Base-by-base conservation (phyloP, 2,797 vertebrate species). In the Spea hammondii region DNA sequence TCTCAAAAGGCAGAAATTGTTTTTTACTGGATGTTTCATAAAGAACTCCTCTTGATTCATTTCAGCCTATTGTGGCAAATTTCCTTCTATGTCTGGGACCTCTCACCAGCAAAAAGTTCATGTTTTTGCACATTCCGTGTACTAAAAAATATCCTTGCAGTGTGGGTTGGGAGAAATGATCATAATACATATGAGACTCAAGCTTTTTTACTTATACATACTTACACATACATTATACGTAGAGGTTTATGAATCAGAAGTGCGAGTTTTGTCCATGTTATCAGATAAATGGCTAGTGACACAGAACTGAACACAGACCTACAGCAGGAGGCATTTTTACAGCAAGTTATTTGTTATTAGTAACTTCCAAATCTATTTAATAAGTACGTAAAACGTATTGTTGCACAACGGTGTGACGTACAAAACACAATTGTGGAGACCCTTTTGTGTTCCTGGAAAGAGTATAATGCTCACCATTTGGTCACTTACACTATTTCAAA, bases 381-480 rank as follows among this genome's bases (percentile, higher is more conserved):
- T 92, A 92, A 91, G 86, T 85, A 87, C 87, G 86, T 90, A 86
- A 87, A 81, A 84, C 86, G 82, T 89, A 89, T 92, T 90, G 91
- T 90, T 88, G 87, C 89, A 85, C 88, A 83, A 85, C 83, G 85
- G 89, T 86, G 82, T 85, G 84, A 86, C 70, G 91, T 90, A 90
- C 92, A 93, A 94, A 91, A 95, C 93, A 93, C 95, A 96, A 95
- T 95, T 93, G 90, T 88, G 92, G 91, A 89, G 93, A 92, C 32
- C 3, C 9, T 51, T 32, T 74, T 53, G 8, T 70, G 8, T 77
- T 47, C 13, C 48, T n/a, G 53, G 10, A 10, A 32, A 32, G 5
- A 54, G 47, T 47, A 70, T 17, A 4, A 64, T 49, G 46, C 46
- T 8, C 4, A 0, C 9, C 44, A 62, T 2, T 12, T 45, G 11